Conservation (phyloP, 2,797 vertebrate species). For the Cottoperca gobio region DNA sequence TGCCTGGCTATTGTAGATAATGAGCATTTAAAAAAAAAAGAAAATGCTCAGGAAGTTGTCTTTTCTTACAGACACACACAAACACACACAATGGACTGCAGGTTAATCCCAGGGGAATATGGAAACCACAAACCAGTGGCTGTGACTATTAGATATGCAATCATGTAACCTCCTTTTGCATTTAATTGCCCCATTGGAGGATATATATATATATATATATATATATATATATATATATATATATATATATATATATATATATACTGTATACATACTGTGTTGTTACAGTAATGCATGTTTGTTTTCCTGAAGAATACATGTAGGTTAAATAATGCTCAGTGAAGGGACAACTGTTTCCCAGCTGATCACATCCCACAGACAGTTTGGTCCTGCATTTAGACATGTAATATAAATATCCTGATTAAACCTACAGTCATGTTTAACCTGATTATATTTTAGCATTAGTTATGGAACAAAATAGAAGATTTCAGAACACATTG, state of each 20-base stretch:
- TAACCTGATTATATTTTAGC: not conserved
- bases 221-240: no score
- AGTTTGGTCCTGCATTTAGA: no score
- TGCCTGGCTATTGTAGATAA: not conserved
- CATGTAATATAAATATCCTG: no score
- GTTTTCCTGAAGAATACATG: not conserved
- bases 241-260: no score
- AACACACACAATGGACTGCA: slow-evolving; percentile 33
- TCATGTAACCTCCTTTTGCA: slow-evolving; percentile 23
- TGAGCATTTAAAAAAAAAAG: not conserved
- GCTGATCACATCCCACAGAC: not conserved
- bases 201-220: no score
- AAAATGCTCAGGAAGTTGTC: no score
- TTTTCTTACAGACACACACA: slow-evolving; percentile 5
- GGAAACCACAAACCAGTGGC: slow-evolving; percentile 11
- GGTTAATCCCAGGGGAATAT: slow-evolving; percentile 40
- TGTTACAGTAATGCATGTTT: not conserved
- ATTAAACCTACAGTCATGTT: not conserved
- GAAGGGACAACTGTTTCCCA: not conserved
- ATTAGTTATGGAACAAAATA: not conserved
- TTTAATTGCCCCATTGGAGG: slow-evolving; percentile 3
- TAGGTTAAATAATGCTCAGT: not conserved
- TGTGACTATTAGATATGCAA: slow-evolving; percentile 15
- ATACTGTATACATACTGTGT: no score
- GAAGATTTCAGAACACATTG: not conserved